Evolutionary conservation across 2,888 invertebrate genomes (phyloP), one percentile per base, ranked within the genome.

Genomic region (Nezara viridula): DNA sequence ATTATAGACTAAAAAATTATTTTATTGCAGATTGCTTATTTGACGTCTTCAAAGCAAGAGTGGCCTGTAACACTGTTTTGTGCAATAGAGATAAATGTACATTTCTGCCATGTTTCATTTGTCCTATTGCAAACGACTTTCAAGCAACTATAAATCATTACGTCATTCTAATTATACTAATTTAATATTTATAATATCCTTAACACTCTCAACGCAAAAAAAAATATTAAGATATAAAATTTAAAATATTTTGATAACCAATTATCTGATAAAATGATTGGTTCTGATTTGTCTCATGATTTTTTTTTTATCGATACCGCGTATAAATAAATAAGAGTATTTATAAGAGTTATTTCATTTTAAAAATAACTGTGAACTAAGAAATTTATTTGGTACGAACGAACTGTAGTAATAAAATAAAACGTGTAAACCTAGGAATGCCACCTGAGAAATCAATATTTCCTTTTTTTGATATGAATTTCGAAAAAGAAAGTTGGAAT

Each of bases 401-500:
- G 19, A 32, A 66, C 21, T 32, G 7, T 19, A 6, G 5, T 19
- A 37, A 32, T 19, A 37, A 32, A 73, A 73, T 6, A 55, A 21
- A 21, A 21, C 16, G 14, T 60, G 27, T 27, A 4, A 37, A 4
- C 32, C 16, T 32, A 19, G 19, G 27, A 73, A 37, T 37, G 44
- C 44, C 10, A 44, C 44, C 44, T 7, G 66, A 37, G 66, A 73
- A 73, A 73, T 32, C 66, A 37, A 73, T 73, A 73, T 73, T 73
- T 37, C 66, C 37, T 73, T 37, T 73, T 52, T 73, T 73, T 73
- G 66, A 73, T 37, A 37, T 37, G 24, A 73, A 73, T 73, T 73
- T 73, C 66, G 66, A 73, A 73, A 73, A 73, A 73, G 66, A 73
- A 73, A 73, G 66, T 73, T 73, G 32, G 37, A 73, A 73, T 73